phyloP scores from a whole-genome alignment of 2,797 vertebrate genomes.

The Phrynocephalus forsythii region DNA sequence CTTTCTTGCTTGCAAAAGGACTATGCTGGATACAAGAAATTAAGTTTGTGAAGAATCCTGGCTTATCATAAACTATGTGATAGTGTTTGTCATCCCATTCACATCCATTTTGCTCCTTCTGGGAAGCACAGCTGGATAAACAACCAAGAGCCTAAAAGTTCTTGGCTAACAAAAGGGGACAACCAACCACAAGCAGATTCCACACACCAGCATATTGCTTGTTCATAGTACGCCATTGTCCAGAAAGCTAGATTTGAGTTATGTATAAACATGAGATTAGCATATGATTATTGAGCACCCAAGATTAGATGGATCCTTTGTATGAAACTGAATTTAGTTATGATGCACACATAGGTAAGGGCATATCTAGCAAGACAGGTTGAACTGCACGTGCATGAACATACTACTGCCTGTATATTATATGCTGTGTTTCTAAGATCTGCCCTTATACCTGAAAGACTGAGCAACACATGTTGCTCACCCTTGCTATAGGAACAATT shows the following conservation, averaged over 20 bases:
- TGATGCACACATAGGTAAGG: too few species aligned
- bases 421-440: too few species aligned
- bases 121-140: background rate
- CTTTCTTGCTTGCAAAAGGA: background rate
- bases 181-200: background rate
- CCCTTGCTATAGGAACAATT: too few species aligned
- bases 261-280: background rate
- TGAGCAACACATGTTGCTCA: too few species aligned
- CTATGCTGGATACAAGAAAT: background rate
- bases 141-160: background rate
- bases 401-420: background rate
- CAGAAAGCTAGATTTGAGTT: background rate
- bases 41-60: background rate
- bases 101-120: background rate
- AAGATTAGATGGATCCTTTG: background rate
- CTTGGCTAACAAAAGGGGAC: background rate
- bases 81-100: background rate
- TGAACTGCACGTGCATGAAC: background rate
- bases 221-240: background rate
- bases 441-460: too few species aligned
- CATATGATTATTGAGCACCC: background rate
- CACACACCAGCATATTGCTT: background rate
- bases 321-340: too few species aligned
- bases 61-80: background rate
- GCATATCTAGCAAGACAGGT: background rate